Conservation (phyloP, 1,140 invertebrate genomes). For the Conus ventricosus region DNA sequence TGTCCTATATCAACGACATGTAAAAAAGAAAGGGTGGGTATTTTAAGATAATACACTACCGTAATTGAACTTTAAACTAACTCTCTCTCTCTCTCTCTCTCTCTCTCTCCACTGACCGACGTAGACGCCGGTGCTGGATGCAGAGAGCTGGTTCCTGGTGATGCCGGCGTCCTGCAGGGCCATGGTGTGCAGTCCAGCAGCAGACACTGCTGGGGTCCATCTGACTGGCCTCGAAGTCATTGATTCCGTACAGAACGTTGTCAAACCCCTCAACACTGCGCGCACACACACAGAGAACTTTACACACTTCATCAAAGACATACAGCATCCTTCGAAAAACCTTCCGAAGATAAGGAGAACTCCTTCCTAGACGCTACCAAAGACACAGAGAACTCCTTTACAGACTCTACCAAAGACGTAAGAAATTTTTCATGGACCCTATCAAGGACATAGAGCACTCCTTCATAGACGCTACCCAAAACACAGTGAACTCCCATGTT, state of each 20-base stretch:
- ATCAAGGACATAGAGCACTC: no score
- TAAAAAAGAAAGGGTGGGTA: no score
- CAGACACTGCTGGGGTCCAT: constrained; percentile 57
- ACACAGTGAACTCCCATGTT: no score
- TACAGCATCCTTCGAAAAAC: background rate
- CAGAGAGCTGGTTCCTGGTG: constrained; percentile 41
- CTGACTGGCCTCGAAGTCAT: constrained; percentile 49
- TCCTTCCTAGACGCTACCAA: background rate
- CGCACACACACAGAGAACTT: background rate
- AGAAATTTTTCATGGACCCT: no score
- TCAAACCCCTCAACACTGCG: constrained; percentile 21
- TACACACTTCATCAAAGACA: background rate
- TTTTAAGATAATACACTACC: no score
- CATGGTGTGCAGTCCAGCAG: constrained; percentile 56
- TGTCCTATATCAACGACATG: no score
- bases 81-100: background rate
- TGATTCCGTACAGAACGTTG: constrained; percentile 49
- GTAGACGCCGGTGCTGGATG: constrained; percentile 52
- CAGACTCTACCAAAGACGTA: no score
- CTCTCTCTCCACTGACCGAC: constrained; percentile 38
- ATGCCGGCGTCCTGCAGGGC: constrained; percentile 59
- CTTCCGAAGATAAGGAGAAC: background rate
- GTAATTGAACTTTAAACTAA: no score
- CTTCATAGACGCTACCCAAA: no score
- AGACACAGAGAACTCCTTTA: no score